Percentiles rank a stretch among this genome's conserved stretches.
These are phyloP conservation scores for Lerema accius DNA, from an alignment of 1,140 invertebrate genomes.

Conservation along the genomic window DNA sequence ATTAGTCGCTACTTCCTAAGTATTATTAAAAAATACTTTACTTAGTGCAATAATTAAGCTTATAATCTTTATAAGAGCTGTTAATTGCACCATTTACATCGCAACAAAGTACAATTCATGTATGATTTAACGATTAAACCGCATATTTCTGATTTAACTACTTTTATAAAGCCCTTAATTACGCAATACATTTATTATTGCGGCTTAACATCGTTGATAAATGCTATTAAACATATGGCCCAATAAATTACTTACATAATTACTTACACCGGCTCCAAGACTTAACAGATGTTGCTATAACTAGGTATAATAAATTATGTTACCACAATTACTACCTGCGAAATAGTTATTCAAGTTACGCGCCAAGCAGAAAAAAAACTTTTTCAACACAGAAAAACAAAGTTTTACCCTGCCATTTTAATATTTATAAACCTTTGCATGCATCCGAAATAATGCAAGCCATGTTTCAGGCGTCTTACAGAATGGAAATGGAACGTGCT, in stretches of 20 bases:
- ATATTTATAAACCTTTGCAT: too few relatives aligned
- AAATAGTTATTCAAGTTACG: too few relatives aligned
- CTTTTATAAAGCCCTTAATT: constrained; percentile 29
- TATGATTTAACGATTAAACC: constrained; percentile 13
- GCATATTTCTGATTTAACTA: constrained; percentile 17
- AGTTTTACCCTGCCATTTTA: too few relatives aligned
- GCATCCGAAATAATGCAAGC: too few relatives aligned
- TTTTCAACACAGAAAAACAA: too few relatives aligned
- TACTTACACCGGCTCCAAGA: constrained; percentile 28
- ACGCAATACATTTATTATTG: constrained; percentile 47
- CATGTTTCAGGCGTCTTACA: too few relatives aligned
- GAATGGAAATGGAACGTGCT: too few relatives aligned
- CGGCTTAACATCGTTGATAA: constrained; percentile 48
- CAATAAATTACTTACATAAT: constrained; percentile 30
- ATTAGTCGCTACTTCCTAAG: too few relatives aligned
- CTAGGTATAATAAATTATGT: constrained; percentile 17
- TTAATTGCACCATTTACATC: constrained; percentile 1
- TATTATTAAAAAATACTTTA: too few relatives aligned
- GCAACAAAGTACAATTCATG: neutral
- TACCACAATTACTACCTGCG: constrained; percentile 20
- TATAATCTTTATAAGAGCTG: neutral
- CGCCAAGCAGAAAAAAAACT: too few relatives aligned
- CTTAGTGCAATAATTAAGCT: too few relatives aligned
- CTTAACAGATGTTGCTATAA: constrained; percentile 20
- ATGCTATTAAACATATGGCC: constrained; percentile 34